Conservation (phyloP, 2,888 invertebrate species). For the Cyclophora albipunctata region DNA sequence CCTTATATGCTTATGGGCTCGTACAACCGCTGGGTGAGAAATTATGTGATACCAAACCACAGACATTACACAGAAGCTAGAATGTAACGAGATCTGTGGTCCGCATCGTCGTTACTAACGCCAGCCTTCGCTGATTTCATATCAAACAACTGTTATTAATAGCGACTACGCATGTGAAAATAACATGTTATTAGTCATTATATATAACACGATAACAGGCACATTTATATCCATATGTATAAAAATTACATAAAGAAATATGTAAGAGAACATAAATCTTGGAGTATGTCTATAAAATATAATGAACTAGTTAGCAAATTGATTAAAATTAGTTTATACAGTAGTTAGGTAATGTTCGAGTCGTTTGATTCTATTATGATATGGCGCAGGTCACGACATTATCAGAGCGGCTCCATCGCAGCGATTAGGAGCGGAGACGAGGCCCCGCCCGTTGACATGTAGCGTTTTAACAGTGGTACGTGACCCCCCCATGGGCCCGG, state of each 20-base stretch:
- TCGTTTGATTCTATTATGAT: conserved; percentile 10
- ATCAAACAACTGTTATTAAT: no score
- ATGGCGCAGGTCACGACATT: conserved; percentile 62
- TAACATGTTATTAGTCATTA: background rate
- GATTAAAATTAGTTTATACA: no score
- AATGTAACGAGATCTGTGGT: background rate
- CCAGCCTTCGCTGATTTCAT: no score
- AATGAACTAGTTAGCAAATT: no score
- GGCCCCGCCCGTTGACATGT: conserved; percentile 65
- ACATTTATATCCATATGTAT: no score
- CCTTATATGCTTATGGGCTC: conserved; percentile 31
- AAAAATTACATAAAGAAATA: no score
- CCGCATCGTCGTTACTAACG: no score
- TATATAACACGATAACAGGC: no score
- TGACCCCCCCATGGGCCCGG: conserved; percentile 33
- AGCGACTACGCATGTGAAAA: no score
- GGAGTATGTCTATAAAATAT: no score
- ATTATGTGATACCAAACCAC: conserved; percentile 23
- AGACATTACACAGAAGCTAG: conserved; percentile 11
- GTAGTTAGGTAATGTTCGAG: no score
- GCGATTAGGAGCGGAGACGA: conserved; percentile 51
- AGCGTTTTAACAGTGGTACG: conserved; percentile 73
- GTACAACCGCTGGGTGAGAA: conserved; percentile 25
- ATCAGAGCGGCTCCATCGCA: conserved; percentile 55
- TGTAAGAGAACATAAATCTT: no score